Evolutionary conservation across 2,113 vertebrate species (phyloP), one percentile per base, ranked within the genome.

Genomic region (Chamaetylas fuelleborni): DNA sequence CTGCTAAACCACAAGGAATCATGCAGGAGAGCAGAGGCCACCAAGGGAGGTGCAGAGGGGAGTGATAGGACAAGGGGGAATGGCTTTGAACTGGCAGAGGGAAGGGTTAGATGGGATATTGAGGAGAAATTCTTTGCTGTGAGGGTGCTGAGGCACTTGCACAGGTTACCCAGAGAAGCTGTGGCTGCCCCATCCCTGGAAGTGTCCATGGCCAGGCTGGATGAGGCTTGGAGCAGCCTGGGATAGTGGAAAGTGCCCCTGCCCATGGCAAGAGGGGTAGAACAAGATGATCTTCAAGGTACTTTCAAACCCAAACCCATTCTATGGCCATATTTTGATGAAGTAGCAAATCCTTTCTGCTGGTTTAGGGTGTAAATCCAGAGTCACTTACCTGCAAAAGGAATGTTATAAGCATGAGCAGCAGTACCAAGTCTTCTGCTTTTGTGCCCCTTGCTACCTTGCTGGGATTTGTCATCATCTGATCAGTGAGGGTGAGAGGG

Each of bases 121-220:
- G 25, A n/a, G 33, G 58, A 51, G 23, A 29, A 36, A 28, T 45
- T 58, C 12, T 23, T 88, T 20, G 3, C 18, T 33, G 18, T 28
- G 51, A 81, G 15, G 22, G 1, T 23, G 36, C 1, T 1, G 14
- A 36, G 12, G 33, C 36, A 4, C 36, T 45, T 1, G 51, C 33
- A 81, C 36, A 58, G 26, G 18, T 0, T 57, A 18, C 33, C 17
- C 33, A 24, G 43, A 28, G 36, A 4, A 65, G 14, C 26, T 65
- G 14, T 58, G 19, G 12, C 18, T 81, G 43, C 8, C 4, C 26
- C 31, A 42, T 33, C 6, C 18, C 60, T 88, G 33, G 14, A 16
- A 43, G 28, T 20, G 31, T 29, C 8, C 58, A 14, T 45, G 36
- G 33, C 36, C 22, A 20, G 51, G 51, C 4, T 73, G 51, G 60